Conservation (phyloP, 2,113 vertebrate species). For the Sterrhoptilus dennistouni region DNA sequence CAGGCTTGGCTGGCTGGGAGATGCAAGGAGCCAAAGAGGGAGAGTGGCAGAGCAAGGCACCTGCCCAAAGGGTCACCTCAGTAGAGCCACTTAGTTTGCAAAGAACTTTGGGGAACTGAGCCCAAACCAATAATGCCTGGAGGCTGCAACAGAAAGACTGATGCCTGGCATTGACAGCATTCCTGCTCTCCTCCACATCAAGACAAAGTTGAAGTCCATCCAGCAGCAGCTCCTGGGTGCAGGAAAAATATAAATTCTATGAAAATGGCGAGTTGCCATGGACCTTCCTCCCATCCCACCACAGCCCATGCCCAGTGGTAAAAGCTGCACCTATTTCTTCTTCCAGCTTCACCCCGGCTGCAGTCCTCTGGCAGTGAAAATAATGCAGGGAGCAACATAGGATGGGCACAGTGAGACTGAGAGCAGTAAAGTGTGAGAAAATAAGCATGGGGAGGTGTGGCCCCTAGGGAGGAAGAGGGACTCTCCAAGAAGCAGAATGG, state of each 20-base stretch:
- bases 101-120: background rate
- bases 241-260: background rate
- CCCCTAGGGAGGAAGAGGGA: background rate
- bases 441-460: background rate
- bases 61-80: background rate
- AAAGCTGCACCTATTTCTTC: background rate
- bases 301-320: background rate
- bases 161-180: background rate
- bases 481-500: background rate
- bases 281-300: background rate
- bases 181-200: background rate
- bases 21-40: background rate
- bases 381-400: background rate
- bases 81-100: background rate
- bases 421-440: background rate
- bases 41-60: background rate
- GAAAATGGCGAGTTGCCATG: background rate
- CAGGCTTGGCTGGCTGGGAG: background rate
- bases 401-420: background rate
- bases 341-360: fast-evolving
- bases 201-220: background rate
- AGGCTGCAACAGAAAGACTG: background rate
- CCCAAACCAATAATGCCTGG: background rate
- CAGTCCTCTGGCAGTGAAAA: background rate
- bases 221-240: background rate